These are phyloP conservation scores for Meriones unguiculatus DNA, from an alignment of 2,113 vertebrate genomes.

Conservation along the genomic window DNA sequence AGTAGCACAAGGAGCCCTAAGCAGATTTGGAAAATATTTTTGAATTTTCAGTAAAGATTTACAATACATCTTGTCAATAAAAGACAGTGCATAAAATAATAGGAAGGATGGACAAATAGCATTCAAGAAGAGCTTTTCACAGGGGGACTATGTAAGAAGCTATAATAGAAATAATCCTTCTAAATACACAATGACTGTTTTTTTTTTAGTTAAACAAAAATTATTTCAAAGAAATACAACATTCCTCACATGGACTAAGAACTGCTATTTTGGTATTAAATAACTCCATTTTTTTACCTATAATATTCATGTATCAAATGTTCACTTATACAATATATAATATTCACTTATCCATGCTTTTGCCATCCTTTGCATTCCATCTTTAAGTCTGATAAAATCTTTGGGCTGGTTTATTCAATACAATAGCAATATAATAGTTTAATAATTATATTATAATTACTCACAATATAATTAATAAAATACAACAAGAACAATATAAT, in stretches of 20 bases:
- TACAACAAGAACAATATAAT: not conserved
- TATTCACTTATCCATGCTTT: not conserved
- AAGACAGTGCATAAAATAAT: not conserved
- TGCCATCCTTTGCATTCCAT: not conserved
- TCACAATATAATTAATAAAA: not conserved
- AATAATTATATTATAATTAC: not conserved
- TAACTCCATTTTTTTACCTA: not conserved
- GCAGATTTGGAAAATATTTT: not conserved
- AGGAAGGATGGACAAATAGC: not conserved
- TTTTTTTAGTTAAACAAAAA: conserved; percentile 22
- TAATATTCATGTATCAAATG: not conserved
- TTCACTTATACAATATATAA: not conserved
- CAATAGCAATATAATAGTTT: not conserved
- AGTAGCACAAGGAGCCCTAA: not conserved
- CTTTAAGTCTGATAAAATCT: not conserved
- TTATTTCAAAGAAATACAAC: conserved; percentile 29
- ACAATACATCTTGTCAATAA: conserved; percentile 32
- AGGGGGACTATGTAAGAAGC: not conserved
- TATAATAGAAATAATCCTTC: not conserved
- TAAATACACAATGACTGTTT: not conserved
- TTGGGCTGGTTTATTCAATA: not conserved
- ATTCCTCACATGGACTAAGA: not conserved
- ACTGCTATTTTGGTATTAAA: conserved; percentile 14
- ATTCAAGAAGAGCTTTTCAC: conserved; percentile 3
- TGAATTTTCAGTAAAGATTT: not conserved